phyloP scores from a whole-genome alignment of 2,113 vertebrate genomes.

The Lepus americanus region DNA sequence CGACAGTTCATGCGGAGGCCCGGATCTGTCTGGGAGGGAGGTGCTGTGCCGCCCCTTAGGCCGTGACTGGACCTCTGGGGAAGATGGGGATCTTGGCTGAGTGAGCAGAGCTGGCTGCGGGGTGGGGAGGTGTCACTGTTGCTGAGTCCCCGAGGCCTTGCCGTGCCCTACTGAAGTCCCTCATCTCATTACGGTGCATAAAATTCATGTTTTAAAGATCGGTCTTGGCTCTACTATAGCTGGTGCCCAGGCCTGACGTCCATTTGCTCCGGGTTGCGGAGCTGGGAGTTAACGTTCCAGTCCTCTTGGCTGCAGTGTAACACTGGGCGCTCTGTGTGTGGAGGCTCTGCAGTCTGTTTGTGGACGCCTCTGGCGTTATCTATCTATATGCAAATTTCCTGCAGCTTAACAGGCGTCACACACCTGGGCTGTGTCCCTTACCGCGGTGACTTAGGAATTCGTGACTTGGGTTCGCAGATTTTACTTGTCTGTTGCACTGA shows the following conservation, averaged over 20 bases:
- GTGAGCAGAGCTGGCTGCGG: too few species aligned
- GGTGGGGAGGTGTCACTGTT: background rate
- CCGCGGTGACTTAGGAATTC: background rate
- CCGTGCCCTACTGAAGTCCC: background rate
- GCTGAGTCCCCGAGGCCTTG: background rate
- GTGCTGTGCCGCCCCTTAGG: background rate
- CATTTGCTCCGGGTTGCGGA: too few species aligned
- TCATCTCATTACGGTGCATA: background rate
- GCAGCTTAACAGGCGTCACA: background rate
- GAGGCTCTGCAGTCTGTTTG: conserved; percentile 33
- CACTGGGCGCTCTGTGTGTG: background rate
- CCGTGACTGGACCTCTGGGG: background rate
- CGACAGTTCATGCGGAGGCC: background rate
- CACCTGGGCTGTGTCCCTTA: background rate
- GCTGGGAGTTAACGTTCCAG: background rate
- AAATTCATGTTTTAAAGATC: background rate
- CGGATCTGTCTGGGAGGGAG: background rate
- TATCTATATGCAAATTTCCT: conserved; percentile 73
- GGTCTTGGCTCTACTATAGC: background rate
- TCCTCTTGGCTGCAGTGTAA: background rate
- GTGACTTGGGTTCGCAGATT: conserved; percentile 22
- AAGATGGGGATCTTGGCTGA: too few species aligned
- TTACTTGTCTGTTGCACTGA: background rate
- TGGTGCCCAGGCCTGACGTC: background rate
- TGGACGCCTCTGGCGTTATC: conserved; percentile 36